These are phyloP conservation scores for Dendroctonus ponderosae DNA, from an alignment of 1,140 invertebrate genomes.

Conservation along the genomic window DNA sequence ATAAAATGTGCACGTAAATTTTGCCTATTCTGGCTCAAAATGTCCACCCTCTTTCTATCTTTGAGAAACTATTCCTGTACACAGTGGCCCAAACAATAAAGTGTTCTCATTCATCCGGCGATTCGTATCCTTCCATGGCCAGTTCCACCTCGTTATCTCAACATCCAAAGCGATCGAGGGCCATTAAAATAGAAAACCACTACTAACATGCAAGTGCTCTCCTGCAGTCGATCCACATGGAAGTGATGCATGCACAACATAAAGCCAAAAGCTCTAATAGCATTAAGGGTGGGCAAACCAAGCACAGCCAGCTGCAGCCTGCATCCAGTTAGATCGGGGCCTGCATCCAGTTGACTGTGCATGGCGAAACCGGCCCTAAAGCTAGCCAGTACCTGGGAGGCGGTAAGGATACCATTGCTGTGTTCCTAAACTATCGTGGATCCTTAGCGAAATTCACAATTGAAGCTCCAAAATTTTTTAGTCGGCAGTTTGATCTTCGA, in stretches of 20 bases:
- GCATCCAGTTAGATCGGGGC: slow-evolving; percentile 36
- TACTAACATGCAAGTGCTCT: too few relatives aligned
- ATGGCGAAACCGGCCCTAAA: slow-evolving; percentile 38
- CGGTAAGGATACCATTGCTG: slow-evolving; percentile 65
- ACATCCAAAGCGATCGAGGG: too few relatives aligned
- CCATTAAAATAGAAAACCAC: too few relatives aligned
- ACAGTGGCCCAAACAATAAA: too few relatives aligned
- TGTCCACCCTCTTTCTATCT: too few relatives aligned
- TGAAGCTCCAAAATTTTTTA: slow-evolving; percentile 29
- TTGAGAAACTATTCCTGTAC: too few relatives aligned
- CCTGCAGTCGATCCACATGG: too few relatives aligned
- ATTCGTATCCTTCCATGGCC: too few relatives aligned
- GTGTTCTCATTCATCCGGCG: too few relatives aligned
- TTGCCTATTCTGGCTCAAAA: too few relatives aligned
- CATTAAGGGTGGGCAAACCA: background rate
- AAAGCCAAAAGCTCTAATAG: slow-evolving; percentile 1
- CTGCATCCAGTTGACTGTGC: background rate
- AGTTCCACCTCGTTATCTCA: too few relatives aligned
- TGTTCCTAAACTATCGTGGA: slow-evolving; percentile 64
- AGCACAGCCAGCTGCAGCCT: slow-evolving; percentile 28
- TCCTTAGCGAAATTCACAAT: slow-evolving; percentile 32
- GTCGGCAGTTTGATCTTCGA: slow-evolving; percentile 26
- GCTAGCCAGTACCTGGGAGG: slow-evolving; percentile 56
- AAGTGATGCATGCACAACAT: background rate
- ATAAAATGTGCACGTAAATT: too few relatives aligned